phyloP scores from a whole-genome alignment of 2,113 vertebrate genomes.

The Pithys albifrons region DNA sequence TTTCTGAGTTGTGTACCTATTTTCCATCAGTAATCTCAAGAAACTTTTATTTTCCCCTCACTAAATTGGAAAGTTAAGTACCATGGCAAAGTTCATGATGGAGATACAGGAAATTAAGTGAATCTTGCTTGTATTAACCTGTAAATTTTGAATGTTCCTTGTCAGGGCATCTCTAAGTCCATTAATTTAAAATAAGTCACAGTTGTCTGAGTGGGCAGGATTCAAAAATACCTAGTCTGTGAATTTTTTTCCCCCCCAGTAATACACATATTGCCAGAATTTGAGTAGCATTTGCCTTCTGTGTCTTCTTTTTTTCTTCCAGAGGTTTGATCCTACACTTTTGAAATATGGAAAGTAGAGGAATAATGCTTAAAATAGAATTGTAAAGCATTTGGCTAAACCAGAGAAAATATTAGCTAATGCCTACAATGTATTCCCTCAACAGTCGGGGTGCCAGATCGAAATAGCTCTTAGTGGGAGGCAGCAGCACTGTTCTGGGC shows the following conservation, averaged over 20 bases:
- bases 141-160: not conserved
- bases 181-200: not conserved
- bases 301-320: not conserved
- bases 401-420: not conserved
- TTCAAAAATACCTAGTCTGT: not conserved
- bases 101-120: not conserved
- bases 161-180: not conserved
- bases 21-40: not conserved
- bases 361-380: not conserved
- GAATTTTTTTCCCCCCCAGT: not conserved
- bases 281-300: not conserved
- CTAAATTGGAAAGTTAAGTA: not conserved
- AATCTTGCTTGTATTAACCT: not conserved
- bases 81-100: not conserved
- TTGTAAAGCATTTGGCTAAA: not conserved
- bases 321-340: not conserved
- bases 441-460: not conserved
- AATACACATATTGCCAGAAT: not conserved
- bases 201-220: not conserved
- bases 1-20: not conserved
- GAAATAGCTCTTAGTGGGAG: not conserved
- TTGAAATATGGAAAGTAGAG: not conserved
- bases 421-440: not conserved
- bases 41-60: not conserved
- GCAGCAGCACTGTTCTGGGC: not conserved